Base-by-base conservation (phyloP, 2,797 vertebrate genomes). In the Rhynchotus rufescens region DNA sequence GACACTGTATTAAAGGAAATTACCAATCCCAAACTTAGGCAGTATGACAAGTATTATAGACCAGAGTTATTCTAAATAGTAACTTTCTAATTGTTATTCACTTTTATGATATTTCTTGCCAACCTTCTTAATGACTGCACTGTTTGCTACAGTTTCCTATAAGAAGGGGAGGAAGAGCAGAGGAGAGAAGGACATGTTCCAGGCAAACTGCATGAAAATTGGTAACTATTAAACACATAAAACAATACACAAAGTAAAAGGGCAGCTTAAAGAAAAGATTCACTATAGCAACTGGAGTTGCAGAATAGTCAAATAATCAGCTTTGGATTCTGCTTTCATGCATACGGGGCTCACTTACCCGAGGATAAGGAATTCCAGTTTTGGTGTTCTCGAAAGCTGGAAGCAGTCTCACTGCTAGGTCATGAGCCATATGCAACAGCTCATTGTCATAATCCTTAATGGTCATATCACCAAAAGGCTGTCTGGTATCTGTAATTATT, bases 361-460 rank as follows among this genome's bases (percentile, higher is more conserved):
- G 98, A 71, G 99, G 99, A 65, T 99, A 99, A 2, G 99, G 99
- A 91, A 99, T 99, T 47, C 99, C 99, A 0, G 99, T 99, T 96
- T 98, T 98, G 91, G 99, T 99, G 98, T 99, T 99, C 95, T 99
- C 99, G 67, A 99, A 99, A 86, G 99, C 99, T 5, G 99, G 99
- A 9, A 99, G 98, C 23, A 99, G 97, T 71, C 99, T 98, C 67
- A 99, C 98, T 5, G 99, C 99, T 80, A 99, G 94, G 97, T 99
- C 99, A 13, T 98, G 99, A 28, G 99, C 99, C 98, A 99, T 96
- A 77, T 99, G 98, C 87, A 99, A 86, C 77, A 99, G 97, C 65
- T 99, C 99, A 12, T 99, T 98, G 87, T 99, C 99, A 4, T 99
- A 99, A 86, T 98, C 98, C 89, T 98, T 97, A 20, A 99, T 97